Evolutionary conservation across 2,888 invertebrate genomes (phyloP), one percentile per base, ranked within the genome.

Genomic region (Parthenolecanium corni): DNA sequence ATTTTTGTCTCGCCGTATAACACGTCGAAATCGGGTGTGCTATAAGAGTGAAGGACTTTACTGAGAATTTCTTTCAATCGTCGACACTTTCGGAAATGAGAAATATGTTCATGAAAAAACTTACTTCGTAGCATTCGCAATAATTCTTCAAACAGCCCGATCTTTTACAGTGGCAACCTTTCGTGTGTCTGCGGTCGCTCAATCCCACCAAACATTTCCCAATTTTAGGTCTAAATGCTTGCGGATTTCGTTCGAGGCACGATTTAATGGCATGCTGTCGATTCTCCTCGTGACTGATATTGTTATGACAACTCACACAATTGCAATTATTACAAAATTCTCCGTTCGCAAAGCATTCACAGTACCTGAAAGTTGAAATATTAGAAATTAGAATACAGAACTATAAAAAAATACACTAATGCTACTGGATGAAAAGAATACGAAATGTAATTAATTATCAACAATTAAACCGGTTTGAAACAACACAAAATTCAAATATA

Each of bases 291-390:
- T 94, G 90, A 65, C 89, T 86, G 67, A 97, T 77, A 76, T 97
- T 97, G 72, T 98, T 98, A 70, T 84, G 90, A 74, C 98, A 98
- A 76, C 95, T 94, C 74, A 85, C 88, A 75, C 98, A 99, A 73
- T 98, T 98, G 77, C 98, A 98, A 74, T 84, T 85, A 74, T 90
- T 87, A 77, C 98, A 98, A 76, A 98, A 98, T 76, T 98, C 97
- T 3, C 96, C 98, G 76, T 96, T 97, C 3, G 98, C 97, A 79
- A 98, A 98, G 74, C 98, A 98, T 74, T 98, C 98, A 77, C 98
- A 98, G 74, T 98, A 85, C 68, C 82, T 82, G 72, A 64, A 68
- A 62, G 67, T 44, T 44, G 4, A 44, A 44, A 5, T n/a, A 12
- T 12, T 38, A 12, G 12, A 12, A 44, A 5, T 16, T 44, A 3